Evolutionary conservation across 1,140 invertebrate genomes (phyloP).

Genomic region (Scaptomyza hsui): DNA sequence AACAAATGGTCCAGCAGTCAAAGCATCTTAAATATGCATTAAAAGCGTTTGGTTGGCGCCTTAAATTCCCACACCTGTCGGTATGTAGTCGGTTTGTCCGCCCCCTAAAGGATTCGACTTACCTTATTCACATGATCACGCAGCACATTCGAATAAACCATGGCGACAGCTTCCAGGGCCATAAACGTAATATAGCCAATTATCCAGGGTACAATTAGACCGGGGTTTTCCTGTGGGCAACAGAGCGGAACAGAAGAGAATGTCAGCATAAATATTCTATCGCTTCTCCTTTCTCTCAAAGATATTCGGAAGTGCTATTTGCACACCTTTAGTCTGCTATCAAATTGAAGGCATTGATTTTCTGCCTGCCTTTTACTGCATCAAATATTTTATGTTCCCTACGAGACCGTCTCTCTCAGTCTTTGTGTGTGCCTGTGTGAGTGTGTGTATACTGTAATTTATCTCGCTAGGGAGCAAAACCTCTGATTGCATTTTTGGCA

Average conservation of each 20-base stretch:
- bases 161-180: constrained; percentile 89
- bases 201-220: constrained; percentile 89
- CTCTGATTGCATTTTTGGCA: constrained; percentile 71
- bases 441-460: constrained; percentile 56
- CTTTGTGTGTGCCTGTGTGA: constrained; percentile 26
- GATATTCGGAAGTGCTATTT: constrained; percentile 25
- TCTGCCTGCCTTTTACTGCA: constrained; percentile 32
- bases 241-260: constrained; percentile 5
- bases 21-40: constrained; percentile 63
- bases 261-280: constrained; percentile 27
- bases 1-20: constrained; percentile 55
- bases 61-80: constrained; percentile 17
- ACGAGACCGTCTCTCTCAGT: constrained; percentile 13
- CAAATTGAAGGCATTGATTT: constrained; percentile 66
- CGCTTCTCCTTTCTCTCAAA: background rate
- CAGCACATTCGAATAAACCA: constrained; percentile 90
- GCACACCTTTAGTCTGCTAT: constrained; percentile 41
- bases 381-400: constrained; percentile 44
- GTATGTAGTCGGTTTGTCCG: background rate
- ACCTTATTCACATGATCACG: constrained; percentile 91
- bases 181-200: constrained; percentile 90
- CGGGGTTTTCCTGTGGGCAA: constrained; percentile 87
- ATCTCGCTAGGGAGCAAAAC: constrained; percentile 56
- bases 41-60: constrained; percentile 35
- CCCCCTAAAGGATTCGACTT: constrained; percentile 66